Base-by-base conservation (phyloP, 2,888 invertebrate genomes). In the Lysandra coridon region DNA sequence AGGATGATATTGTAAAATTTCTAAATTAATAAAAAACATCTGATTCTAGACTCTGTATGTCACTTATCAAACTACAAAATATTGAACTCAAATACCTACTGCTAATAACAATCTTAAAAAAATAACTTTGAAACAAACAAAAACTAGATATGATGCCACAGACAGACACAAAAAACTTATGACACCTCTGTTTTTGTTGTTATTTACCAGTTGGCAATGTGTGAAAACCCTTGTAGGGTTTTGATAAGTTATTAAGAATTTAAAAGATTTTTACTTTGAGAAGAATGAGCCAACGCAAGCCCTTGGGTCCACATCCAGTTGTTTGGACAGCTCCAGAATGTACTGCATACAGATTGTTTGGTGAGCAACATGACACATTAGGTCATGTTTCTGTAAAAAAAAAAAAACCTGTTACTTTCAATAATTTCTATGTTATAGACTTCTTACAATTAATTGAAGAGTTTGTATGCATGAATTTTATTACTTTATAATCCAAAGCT, bases 311-410 rank as follows among this genome's bases (percentile, higher is more conserved):
- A 97, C 96, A 87, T 99, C 97, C 82, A 99, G 91, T 86, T 99
- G 98, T 88, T 98, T 99, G 1, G 99, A 98, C 79, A 99, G 93
- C 91, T 99, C 99, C 84, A 99, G 94, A 82, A 99, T 98, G 89
- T 99, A 99, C 94, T 99, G 99, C 98, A 99, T 98, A 85, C 99
- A 98, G 87, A 99, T 99, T 80, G 98, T 98, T 91, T 99, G 99
- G 91, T 99, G 99, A 0, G 99, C 98, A 0, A 99, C 98, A 88
- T 99, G 99, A 23, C 96, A 95, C 99, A 99, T 99, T 80, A 99
- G 89, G 14, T 98, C 98, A 87, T 97, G 96, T 96, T 99, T 99
- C 96, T 98, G 93, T 81, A 95, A 95, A 83, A 81, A 84, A 23
- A 80, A 83, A 81, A 84, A 80, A 23, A 7, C 23, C 7, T 23